Base-by-base conservation (phyloP, 2,888 invertebrate genomes). In the Malacosoma neustria region DNA sequence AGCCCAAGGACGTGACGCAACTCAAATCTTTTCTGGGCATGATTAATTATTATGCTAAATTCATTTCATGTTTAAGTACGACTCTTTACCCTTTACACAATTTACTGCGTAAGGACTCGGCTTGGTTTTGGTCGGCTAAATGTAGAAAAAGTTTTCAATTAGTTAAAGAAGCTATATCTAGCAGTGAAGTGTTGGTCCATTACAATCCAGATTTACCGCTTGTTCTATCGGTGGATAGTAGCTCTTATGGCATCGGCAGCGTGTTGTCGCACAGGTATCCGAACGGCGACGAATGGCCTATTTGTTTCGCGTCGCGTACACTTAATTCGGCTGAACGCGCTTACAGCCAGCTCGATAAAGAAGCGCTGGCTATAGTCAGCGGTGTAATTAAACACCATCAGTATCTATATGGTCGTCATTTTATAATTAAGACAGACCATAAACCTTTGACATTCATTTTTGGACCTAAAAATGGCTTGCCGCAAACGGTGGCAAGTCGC, bases 11-110 rank as follows among this genome's bases (percentile, higher is more conserved):
- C 35, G 32, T 52, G 0, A 32, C 43, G 0, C 50, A 56, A 14
- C 13, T 51, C 7, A 14, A 48, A 1, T 30, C 53, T 0, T 57
- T 52, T 30, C 32, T 53, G 6, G 51, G 50, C 0, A n/a, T n/a
- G n/a, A n/a, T 11, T 47, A 13, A 32, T 42, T 0, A 52, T 11
- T 53, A 49, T 35, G 42, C 35, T 0, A 52, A 45, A 11, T 52
- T 49, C 13, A 13, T 51, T 2, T 13, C n/a, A 13, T 45, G 50
- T 11, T 11, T 39, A 1, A 39, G 33, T 39, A 32, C 32, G 3
- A 32, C 38, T 2, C 13, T 39, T 5, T 1, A 34, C 3, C 37
- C 37, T 1, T 12, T 43, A 3, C 36, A 40, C 15, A 37, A 33
- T 3, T 15, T 15, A 7, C 7, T 15, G 2, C 4, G 7, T 6